A percentile compares a stretch with the other conserved stretches of the same genome.
These are phyloP conservation scores for Hyphantria cunea DNA, from an alignment of 1,140 invertebrate genomes.

Conservation along the genomic window DNA sequence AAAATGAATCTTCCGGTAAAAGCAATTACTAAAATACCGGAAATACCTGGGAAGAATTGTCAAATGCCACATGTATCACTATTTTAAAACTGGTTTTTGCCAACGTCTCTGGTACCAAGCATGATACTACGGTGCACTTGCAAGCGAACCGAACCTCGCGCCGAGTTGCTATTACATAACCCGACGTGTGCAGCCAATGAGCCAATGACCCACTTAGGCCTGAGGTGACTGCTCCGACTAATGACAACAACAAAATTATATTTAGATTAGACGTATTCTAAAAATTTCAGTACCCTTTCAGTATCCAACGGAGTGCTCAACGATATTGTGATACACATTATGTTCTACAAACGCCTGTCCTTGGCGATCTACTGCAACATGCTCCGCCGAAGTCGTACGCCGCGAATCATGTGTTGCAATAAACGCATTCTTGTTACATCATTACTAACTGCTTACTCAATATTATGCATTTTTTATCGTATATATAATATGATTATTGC, in stretches of 20 bases:
- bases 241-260: conserved; percentile 61
- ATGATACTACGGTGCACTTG: conserved; percentile 38
- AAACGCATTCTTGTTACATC: conserved; percentile 33
- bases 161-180: conserved; percentile 64
- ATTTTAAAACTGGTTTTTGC: conserved; percentile 44
- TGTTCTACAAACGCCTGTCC: conserved; percentile 10
- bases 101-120: conserved; percentile 34
- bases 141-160: conserved; percentile 32
- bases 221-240: conserved; percentile 53
- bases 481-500: conserved; percentile 16
- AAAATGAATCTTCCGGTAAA: too few relatives aligned
- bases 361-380: conserved; percentile 13
- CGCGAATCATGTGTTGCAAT: conserved; percentile 23
- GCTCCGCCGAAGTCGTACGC: conserved; percentile 2
- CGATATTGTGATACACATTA: conserved; percentile 4
- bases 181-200: conserved; percentile 78
- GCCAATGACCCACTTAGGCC: conserved; percentile 73
- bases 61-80: neutral
- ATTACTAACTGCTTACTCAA: conserved; percentile 23
- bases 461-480: conserved; percentile 6
- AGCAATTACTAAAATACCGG: too few relatives aligned
- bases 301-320: neutral
- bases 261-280: neutral
- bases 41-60: too few relatives aligned
- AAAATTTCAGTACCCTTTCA: neutral